Base-by-base conservation (phyloP, 2,113 vertebrate species). In the Ictalurus furcatus region DNA sequence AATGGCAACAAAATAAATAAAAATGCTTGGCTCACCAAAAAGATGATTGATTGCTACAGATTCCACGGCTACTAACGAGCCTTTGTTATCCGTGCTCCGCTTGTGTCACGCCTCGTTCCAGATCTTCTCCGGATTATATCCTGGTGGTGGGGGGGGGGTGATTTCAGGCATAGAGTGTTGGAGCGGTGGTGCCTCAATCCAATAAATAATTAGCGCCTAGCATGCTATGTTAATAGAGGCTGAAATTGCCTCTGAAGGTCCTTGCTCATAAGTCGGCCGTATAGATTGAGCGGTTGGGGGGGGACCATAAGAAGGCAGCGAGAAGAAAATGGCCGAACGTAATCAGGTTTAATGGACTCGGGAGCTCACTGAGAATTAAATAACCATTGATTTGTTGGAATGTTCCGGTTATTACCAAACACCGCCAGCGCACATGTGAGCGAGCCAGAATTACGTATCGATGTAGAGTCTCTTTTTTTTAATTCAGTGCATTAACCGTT, bases 271-370 rank as follows among this genome's bases (percentile, higher is more conserved):
- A 97, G 96, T 97, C 97, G 96, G 96, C 95, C 94, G 96, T 97
- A 97, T 97, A 96, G 97, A 97, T 97, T 96, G 97, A 97, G 96
- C 97, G 40, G 40, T 44, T 44, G 40, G 94, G 94, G 95, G 96
- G 97, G 96, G 91, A 97, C 96, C 97, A 97, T 96, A 94, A 79
- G 44, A 44, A 76, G 73, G 96, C 95, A 96, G 95, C 96, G 94
- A 96, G 96, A 96, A 95, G 96, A 96, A 97, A 97, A 91, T 96
- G 96, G 97, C 96, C 96, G 96, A 97, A 97, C 96, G 96, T 97
- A 97, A 97, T 97, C 97, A 97, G 97, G 96, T 97, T 97, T 97
- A 97, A 97, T 97, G 96, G 97, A 97, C 97, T 97, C 89, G 90
- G 95, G 96, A 97, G 96, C 97, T 97, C 96, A 96, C 96, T 97